Percentiles rank a stretch among this genome's conserved stretches.
Conservation (phyloP, 2,888 invertebrate genomes). For the Dyspetes luteomarginatus region DNA sequence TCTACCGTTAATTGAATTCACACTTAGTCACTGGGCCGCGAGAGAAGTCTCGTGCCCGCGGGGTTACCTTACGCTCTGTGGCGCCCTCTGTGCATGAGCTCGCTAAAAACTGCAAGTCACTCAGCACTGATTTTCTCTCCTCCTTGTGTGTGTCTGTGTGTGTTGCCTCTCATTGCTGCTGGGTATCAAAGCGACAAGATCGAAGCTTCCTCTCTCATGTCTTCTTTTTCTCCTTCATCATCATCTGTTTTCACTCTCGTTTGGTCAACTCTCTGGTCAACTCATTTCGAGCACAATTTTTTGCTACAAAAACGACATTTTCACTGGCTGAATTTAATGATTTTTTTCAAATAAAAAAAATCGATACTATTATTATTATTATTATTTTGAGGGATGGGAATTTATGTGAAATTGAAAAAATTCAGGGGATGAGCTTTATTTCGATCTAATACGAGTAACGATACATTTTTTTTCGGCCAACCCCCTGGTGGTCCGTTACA, state of each 20-base stretch:
- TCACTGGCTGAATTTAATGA: not conserved
- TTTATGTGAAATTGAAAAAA: slow-evolving; percentile 22
- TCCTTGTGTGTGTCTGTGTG: slow-evolving; percentile 69
- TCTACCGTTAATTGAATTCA: slow-evolving; percentile 81
- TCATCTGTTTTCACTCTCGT: slow-evolving; percentile 57
- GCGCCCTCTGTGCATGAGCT: slow-evolving; percentile 44
- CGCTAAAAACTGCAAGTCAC: slow-evolving; percentile 79
- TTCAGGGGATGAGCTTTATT: slow-evolving; percentile 7
- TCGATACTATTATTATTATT: too few species aligned
- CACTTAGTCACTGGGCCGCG: slow-evolving; percentile 80
- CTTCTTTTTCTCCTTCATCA: slow-evolving; percentile 48
- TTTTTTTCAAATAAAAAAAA: slow-evolving; percentile 11
- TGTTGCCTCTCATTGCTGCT: slow-evolving; percentile 53
- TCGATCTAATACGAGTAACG: not conserved
- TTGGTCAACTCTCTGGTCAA: not conserved
- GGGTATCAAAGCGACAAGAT: slow-evolving; percentile 49
- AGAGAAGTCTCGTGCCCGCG: slow-evolving; percentile 67
- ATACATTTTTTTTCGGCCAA: slow-evolving; percentile 55
- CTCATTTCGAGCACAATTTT: not conserved
- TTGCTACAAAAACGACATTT: too few species aligned
- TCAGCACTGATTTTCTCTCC: slow-evolving; percentile 80
- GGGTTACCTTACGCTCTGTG: slow-evolving; percentile 39
- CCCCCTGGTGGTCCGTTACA: slow-evolving; percentile 74
- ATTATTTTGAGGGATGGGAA: not conserved
- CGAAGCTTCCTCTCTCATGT: slow-evolving; percentile 43